phyloP scores from a whole-genome alignment of 2,113 vertebrate genomes.

The Plestiodon gilberti region DNA sequence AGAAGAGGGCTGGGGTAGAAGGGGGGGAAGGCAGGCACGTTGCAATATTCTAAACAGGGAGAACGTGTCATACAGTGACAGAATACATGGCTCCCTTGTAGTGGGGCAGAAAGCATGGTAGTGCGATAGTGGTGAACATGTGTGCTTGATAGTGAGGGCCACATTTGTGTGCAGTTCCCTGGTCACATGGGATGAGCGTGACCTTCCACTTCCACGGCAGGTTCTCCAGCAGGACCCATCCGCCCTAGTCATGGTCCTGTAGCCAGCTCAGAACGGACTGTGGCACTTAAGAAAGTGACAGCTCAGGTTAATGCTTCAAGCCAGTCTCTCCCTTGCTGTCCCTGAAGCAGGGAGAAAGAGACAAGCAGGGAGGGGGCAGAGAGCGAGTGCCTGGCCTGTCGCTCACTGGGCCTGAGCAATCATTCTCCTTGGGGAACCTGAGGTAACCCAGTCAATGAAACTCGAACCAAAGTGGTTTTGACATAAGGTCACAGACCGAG shows the following conservation, averaged over 20 bases:
- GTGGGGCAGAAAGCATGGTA: no score
- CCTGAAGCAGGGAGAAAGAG: neutral
- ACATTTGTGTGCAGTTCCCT: no score
- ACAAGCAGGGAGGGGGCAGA: neutral
- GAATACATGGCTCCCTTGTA: no score
- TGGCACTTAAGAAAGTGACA: neutral
- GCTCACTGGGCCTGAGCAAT: constrained; percentile 21
- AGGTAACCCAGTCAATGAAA: constrained; percentile 71
- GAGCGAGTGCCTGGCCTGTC: neutral
- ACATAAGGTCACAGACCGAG: constrained; percentile 47
- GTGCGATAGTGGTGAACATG: no score
- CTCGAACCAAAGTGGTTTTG: constrained; percentile 60
- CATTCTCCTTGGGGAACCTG: constrained; percentile 64
- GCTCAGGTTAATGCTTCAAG: neutral
- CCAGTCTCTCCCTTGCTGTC: neutral
- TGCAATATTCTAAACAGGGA: no score
- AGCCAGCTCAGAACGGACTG: neutral
- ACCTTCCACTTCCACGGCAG: neutral
- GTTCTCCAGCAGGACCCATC: no score
- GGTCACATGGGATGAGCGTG: neutral
- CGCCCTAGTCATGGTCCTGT: fast-evolving
- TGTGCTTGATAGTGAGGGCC: no score
- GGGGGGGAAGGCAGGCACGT: no score
- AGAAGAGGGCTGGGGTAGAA: no score
- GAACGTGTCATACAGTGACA: no score